phyloP scores from a whole-genome alignment of 2,113 vertebrate species.

The Caloenas nicobarica region DNA sequence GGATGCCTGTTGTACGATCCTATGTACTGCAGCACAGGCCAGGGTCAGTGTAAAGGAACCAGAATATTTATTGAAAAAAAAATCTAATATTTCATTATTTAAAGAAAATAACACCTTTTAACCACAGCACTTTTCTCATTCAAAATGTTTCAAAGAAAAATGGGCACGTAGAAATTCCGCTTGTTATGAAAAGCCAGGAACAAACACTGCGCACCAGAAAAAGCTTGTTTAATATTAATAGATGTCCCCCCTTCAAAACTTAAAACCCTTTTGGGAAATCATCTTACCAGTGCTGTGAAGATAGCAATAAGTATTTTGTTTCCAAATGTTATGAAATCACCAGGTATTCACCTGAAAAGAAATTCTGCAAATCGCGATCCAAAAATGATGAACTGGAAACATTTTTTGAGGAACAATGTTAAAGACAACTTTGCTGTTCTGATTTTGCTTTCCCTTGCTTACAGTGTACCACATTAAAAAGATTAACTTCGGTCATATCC shows the following conservation, averaged over 20 bases:
- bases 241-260: neutral
- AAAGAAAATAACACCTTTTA: neutral
- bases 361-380: neutral
- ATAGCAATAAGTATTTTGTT: neutral
- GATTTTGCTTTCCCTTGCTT: neutral
- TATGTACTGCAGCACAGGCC: neutral
- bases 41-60: neutral
- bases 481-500: neutral
- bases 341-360: neutral
- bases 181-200: neutral
- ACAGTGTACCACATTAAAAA: neutral
- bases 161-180: neutral
- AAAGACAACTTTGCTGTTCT: neutral
- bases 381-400: neutral
- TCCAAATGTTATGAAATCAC: neutral
- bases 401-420: neutral
- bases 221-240: neutral
- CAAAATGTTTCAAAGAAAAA: neutral
- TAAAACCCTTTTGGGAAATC: neutral
- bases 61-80: neutral
- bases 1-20: rapidly evolving
- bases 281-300: neutral
- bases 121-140: neutral
- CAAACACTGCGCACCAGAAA: neutral
- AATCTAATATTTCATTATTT: neutral